Evolutionary conservation across 2,113 vertebrate species (phyloP).

Genomic region (Rhinogobius similis): DNA sequence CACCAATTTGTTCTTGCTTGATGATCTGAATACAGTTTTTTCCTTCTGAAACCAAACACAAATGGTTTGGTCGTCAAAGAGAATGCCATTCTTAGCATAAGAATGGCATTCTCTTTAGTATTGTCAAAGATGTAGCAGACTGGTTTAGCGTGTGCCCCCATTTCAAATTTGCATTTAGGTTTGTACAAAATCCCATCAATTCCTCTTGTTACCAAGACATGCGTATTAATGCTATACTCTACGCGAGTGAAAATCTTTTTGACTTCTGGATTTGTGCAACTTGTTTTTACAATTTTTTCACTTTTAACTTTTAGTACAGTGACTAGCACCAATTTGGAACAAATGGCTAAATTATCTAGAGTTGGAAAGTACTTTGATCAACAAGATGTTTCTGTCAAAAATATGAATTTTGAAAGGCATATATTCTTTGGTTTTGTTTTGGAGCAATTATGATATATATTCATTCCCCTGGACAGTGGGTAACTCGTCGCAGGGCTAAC

Average conservation of each 20-base stretch:
- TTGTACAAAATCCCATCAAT: neutral
- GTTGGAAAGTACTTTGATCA: neutral
- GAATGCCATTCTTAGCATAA: too few species aligned
- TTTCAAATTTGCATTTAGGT: neutral
- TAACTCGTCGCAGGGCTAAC: too few species aligned
- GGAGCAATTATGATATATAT: neutral
- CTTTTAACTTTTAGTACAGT: neutral
- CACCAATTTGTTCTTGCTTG: neutral
- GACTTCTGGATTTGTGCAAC: neutral
- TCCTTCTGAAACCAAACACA: neutral
- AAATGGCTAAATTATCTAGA: neutral
- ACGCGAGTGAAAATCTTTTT: neutral
- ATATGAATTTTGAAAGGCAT: neutral
- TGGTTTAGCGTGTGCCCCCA: neutral
- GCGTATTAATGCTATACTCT: neutral
- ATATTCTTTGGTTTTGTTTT: neutral
- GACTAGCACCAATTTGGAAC: neutral
- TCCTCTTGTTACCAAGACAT: neutral
- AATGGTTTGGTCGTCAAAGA: neutral
- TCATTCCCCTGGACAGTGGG: too few species aligned
- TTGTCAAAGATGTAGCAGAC: neutral
- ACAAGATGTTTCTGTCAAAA: neutral
- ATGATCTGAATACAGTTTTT: slow-evolving; percentile 10
- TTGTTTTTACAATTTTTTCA: neutral
- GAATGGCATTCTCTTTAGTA: neutral